Evolutionary conservation across 2,888 invertebrate genomes (phyloP).

Genomic region (Lottia gigantea): DNA sequence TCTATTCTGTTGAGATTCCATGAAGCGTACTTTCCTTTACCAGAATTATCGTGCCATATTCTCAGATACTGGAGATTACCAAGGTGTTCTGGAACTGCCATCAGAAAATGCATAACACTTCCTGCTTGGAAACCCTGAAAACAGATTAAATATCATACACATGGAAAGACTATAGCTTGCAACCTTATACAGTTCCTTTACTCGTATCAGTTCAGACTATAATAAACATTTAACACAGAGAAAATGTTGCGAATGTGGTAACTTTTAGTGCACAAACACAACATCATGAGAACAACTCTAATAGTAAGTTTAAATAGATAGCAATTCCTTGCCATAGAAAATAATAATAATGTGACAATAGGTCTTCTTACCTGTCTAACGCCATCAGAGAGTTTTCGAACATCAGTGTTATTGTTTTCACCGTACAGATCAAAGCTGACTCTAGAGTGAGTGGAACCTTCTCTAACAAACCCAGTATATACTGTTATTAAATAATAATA

Average conservation of each 20-base stretch:
- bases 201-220: too few relatives aligned
- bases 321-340: too few relatives aligned
- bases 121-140: constrained; percentile 39
- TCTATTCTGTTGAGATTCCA: constrained; percentile 43
- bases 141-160: too few relatives aligned
- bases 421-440: constrained; percentile 59
- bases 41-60: constrained; percentile 45
- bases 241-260: too few relatives aligned
- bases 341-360: too few relatives aligned
- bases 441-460: constrained; percentile 53
- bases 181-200: too few relatives aligned
- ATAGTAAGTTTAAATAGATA: too few relatives aligned
- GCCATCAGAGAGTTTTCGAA: constrained; percentile 56
- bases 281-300: too few relatives aligned
- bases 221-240: too few relatives aligned
- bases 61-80: constrained; percentile 34
- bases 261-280: too few relatives aligned
- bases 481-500: constrained; percentile 59
- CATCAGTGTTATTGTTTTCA: constrained; percentile 56
- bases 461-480: constrained; percentile 54
- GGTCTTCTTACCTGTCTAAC: background rate
- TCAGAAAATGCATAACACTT: constrained; percentile 38
- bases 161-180: too few relatives aligned
- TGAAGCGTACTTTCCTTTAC: constrained; percentile 29
- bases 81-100: constrained; percentile 36